Base-by-base conservation (phyloP, 2,113 vertebrate species). In the Motacilla alba region DNA sequence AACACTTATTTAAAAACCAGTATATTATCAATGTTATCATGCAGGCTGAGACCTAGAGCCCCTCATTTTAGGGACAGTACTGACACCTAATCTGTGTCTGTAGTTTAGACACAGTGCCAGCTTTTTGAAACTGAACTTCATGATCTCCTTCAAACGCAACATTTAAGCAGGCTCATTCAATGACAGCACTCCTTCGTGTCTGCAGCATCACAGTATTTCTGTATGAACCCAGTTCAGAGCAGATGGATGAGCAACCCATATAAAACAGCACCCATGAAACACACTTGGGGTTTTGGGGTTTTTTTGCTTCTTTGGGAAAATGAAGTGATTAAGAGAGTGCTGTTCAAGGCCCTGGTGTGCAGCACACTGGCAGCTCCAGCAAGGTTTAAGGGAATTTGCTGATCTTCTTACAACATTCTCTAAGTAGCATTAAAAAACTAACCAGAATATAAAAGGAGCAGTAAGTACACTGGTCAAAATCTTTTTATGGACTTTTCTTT, bases 241-340 rank as follows among this genome's bases (percentile, higher is more conserved):
- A 94, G 78, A 89, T 23, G 59, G 81, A 93, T 77, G 70, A 87
- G 55, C 55, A 88, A 20, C 28, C 59, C 75, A 83, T 70, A 69
- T 49, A 44, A 80, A 95, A 79, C 1, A 74, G 50, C 55, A 85
- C 55, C 67, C 60, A n/a, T 14, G 67, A 67, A 91, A 90, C 33
- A 28, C 8, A 13, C 62, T 88, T 41, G 56, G 60, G 15, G 11
- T 7, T 7, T 58, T 13, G 15, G 52, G 8, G 1, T 26, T 26
- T 1, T 12, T 84, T 59, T 78, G 17, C 58, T 85, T 95, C 87
- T 94, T 85, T 70, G 70, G 87, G 87, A 87, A 89, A 94, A 91
- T 52, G 26, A 84, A 64, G 31, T 11, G 4, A 85, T 83, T 75
- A 73, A 64, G 39, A 68, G 66, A 91, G 21, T 3, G 33, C 73